A percentile compares a stretch with the other conserved stretches of the same genome.
Conservation (phyloP, 2,797 vertebrate species). For the Coracias cyanogaster region DNA sequence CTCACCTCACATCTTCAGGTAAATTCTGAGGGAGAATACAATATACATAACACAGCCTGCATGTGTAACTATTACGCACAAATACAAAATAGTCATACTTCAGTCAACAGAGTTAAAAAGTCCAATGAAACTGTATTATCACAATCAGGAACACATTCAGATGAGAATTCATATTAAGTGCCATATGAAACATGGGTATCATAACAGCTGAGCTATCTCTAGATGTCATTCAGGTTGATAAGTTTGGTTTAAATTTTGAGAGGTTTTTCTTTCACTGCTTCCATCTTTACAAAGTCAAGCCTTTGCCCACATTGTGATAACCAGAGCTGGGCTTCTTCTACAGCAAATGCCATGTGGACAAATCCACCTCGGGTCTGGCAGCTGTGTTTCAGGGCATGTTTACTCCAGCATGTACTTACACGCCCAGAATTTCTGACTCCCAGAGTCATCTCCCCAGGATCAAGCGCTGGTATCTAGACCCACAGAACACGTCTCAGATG, state of each 20-base stretch:
- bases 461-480: neutral
- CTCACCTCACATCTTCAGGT: neutral
- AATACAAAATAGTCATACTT: neutral
- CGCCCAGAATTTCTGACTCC: neutral
- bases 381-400: neutral
- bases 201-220: neutral
- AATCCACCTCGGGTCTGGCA: neutral
- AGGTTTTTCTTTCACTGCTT: neutral
- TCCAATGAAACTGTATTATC: neutral
- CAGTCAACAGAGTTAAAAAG: neutral
- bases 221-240: neutral
- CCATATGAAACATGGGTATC: neutral
- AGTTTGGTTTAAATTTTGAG: neutral
- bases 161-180: neutral
- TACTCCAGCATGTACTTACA: neutral
- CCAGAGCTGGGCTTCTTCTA: neutral
- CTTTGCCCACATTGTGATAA: neutral
- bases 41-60: neutral
- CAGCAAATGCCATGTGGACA: fast-evolving
- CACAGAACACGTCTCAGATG: neutral
- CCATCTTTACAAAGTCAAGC: neutral
- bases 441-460: neutral
- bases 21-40: neutral
- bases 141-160: neutral
- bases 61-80: neutral